These are phyloP conservation scores for Pangasius krempfi DNA, from an alignment of 2,797 vertebrate genomes.

Conservation along the genomic window DNA sequence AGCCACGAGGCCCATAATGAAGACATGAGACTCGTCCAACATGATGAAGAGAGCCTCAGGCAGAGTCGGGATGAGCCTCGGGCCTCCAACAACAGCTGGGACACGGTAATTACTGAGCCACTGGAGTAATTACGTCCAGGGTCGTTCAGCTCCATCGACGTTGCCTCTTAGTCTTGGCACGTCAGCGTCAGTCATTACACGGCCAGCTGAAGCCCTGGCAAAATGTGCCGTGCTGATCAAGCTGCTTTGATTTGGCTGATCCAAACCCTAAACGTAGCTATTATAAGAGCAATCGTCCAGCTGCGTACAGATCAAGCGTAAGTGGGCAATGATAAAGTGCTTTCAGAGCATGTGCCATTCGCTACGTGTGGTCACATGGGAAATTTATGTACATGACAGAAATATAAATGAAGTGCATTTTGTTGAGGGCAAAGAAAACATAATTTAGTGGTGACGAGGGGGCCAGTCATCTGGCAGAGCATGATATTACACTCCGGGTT, in stretches of 20 bases:
- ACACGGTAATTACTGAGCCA: conserved; percentile 64
- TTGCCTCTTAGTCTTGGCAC: conserved; percentile 14
- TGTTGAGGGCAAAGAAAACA: conserved; percentile 15
- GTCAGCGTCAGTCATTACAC: conserved; percentile 4
- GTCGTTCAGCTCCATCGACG: conserved; percentile 24
- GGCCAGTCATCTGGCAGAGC: conserved; percentile 29
- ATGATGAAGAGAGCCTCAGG: conserved; percentile 8
- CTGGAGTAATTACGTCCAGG: conserved; percentile 41
- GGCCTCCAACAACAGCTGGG: conserved; percentile 67
- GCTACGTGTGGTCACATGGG: conserved; percentile 30
- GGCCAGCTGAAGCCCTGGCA: conserved; percentile 11
- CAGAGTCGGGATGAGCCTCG: conserved; percentile 3
- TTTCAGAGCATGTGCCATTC: conserved; percentile 14
- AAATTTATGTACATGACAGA: conserved; percentile 27
- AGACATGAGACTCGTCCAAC: neutral
- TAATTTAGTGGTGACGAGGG: conserved; percentile 27
- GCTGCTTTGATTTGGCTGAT: conserved; percentile 29
- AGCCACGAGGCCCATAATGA: conserved; percentile 1
- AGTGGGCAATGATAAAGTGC: conserved; percentile 23
- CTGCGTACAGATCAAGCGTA: conserved; percentile 24
- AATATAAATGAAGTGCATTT: conserved; percentile 41
- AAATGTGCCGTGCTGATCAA: neutral
- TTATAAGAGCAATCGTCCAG: conserved; percentile 26
- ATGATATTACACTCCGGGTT: conserved; percentile 17
- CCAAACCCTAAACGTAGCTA: conserved; percentile 26